Percentiles rank a stretch among this genome's conserved stretches.
Evolutionary conservation across 2,888 invertebrate species (phyloP).

Genomic region (Tetranychus truncatus): DNA sequence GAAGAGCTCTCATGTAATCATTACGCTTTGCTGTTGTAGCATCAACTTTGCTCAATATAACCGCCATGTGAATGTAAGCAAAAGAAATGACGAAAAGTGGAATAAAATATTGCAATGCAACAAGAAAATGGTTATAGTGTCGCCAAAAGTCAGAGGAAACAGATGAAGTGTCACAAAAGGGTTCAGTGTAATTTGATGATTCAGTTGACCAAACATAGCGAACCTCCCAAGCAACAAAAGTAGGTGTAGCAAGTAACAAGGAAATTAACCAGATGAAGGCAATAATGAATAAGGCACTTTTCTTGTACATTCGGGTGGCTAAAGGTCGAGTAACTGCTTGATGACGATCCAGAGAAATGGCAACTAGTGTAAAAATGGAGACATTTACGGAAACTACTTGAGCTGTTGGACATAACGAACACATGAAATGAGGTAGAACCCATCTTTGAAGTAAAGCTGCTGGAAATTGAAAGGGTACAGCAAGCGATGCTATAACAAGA

Average conservation of each 20-base stretch:
- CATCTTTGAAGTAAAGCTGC: slow-evolving; percentile 68
- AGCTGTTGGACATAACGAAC: slow-evolving; percentile 68
- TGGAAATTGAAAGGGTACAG: slow-evolving; percentile 74
- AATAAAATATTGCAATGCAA: slow-evolving; percentile 46
- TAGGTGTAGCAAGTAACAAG: slow-evolving; percentile 41
- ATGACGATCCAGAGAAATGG: slow-evolving; percentile 68
- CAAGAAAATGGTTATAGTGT: slow-evolving; percentile 32
- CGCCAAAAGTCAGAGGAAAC: slow-evolving; percentile 28
- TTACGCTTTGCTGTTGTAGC: slow-evolving; percentile 10
- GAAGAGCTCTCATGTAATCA: slow-evolving; percentile 11
- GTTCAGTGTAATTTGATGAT: slow-evolving; percentile 26
- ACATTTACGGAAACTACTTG: slow-evolving; percentile 62
- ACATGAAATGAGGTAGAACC: slow-evolving; percentile 68
- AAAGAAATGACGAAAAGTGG: slow-evolving; percentile 62
- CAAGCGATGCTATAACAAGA: slow-evolving; percentile 63
- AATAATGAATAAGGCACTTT: slow-evolving; percentile 52
- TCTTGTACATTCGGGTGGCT: slow-evolving; percentile 53
- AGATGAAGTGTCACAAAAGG: slow-evolving; percentile 32
- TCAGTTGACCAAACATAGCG: slow-evolving; percentile 2
- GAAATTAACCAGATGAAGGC: slow-evolving; percentile 54
- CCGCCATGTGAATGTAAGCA: slow-evolving; percentile 63
- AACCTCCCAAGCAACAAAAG: slow-evolving; percentile 40
- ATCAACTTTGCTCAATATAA: slow-evolving; percentile 38
- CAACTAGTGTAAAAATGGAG: slow-evolving; percentile 68
- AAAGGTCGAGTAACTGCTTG: slow-evolving; percentile 35